phyloP scores from a whole-genome alignment of 2,113 vertebrate species.

The Naja naja region DNA sequence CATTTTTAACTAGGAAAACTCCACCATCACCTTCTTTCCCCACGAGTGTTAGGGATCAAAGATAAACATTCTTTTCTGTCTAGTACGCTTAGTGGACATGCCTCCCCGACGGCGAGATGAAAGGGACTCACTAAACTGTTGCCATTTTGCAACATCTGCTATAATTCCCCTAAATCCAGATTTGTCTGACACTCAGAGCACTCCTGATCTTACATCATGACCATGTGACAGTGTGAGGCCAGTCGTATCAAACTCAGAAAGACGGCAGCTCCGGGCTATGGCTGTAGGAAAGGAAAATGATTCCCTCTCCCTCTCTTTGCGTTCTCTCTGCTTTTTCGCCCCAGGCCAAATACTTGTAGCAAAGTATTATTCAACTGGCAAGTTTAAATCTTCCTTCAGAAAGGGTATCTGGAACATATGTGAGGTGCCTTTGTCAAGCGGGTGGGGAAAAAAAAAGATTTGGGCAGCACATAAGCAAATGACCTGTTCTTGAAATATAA shows the following conservation, averaged over 20 bases:
- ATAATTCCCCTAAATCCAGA: constrained; percentile 87
- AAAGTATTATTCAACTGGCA: constrained; percentile 79
- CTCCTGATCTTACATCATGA: constrained; percentile 78
- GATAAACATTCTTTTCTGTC: constrained; percentile 82
- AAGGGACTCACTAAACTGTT: constrained; percentile 83
- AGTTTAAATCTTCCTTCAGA: constrained; percentile 81
- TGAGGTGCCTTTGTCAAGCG: constrained; percentile 74
- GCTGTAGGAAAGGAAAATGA: constrained; percentile 70
- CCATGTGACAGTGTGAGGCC: constrained; percentile 79
- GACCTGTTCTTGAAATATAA: constrained; percentile 81
- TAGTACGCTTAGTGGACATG: constrained; percentile 75
- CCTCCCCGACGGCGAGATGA: constrained; percentile 76
- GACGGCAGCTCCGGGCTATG: constrained; percentile 75
- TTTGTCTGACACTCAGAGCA: constrained; percentile 80
- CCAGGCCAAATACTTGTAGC: constrained; percentile 82
- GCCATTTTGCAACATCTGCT: constrained; percentile 86
- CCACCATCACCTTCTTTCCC: constrained; percentile 47
- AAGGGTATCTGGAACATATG: constrained; percentile 82
- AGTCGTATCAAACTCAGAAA: constrained; percentile 71
- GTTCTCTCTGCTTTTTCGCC: constrained; percentile 60
- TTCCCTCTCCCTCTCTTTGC: constrained; percentile 37
- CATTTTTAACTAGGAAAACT: constrained; percentile 57
- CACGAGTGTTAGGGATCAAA: constrained; percentile 75
- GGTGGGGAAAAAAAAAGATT: constrained; percentile 34
- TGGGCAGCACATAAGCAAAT: constrained; percentile 78